These are phyloP conservation scores for Hyles lineata DNA, from an alignment of 2,888 invertebrate genomes.

Conservation along the genomic window DNA sequence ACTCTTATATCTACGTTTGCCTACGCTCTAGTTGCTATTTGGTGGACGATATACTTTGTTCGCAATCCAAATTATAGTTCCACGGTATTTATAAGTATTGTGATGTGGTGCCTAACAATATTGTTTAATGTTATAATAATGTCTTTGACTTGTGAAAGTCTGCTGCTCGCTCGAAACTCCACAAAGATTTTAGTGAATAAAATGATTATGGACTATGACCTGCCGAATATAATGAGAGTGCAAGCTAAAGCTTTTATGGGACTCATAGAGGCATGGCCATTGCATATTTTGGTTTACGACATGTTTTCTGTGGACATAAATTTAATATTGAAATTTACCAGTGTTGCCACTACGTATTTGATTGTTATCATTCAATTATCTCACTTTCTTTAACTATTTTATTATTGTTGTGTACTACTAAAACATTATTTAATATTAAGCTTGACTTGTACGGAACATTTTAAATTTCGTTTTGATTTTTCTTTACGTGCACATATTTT, in stretches of 20 bases:
- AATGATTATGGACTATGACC: constrained; percentile 63
- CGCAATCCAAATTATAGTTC: constrained; percentile 40
- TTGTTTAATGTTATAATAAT: constrained; percentile 51
- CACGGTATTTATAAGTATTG: constrained; percentile 46
- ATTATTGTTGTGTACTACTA: too few relatives aligned
- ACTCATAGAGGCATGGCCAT: constrained; percentile 60
- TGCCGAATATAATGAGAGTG: constrained; percentile 56
- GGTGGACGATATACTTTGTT: constrained; percentile 55
- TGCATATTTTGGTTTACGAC: constrained; percentile 57
- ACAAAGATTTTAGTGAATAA: constrained; percentile 61
- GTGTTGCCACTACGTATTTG: constrained; percentile 66
- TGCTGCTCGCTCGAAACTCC: constrained; percentile 51
- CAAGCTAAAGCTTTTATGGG: constrained; percentile 67
- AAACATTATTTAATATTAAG: too few relatives aligned
- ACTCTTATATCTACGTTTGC: constrained; percentile 58
- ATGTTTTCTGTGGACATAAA: constrained; percentile 67
- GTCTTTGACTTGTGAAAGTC: constrained; percentile 55
- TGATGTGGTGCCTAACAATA: constrained; percentile 53
- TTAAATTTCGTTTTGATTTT: background rate
- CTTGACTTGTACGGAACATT: too few relatives aligned
- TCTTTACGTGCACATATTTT: constrained; percentile 7
- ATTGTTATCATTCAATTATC: constrained; percentile 68
- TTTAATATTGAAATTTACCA: constrained; percentile 65
- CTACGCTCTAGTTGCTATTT: constrained; percentile 58
- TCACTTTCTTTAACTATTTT: constrained; percentile 52